phyloP scores from a whole-genome alignment of 2,888 invertebrate species.

The Drosophila pegasa region DNA sequence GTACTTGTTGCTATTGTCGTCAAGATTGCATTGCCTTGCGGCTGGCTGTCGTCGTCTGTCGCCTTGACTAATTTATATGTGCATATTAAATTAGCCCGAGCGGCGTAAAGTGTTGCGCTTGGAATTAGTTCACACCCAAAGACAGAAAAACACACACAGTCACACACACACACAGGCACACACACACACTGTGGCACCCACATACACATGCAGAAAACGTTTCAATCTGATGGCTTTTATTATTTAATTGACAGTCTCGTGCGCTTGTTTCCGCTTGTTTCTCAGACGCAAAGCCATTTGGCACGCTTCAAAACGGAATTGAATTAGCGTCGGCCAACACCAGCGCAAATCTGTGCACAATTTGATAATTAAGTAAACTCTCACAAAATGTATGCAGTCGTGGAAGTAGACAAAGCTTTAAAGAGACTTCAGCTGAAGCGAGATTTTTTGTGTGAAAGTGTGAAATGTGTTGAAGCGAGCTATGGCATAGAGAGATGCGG shows the following conservation, averaged over 20 bases:
- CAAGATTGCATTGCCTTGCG: conserved; percentile 38
- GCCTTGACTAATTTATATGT: conserved; percentile 76
- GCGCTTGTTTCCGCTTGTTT: conserved; percentile 31
- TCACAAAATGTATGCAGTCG: conserved; percentile 5
- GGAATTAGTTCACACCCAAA: conserved; percentile 56
- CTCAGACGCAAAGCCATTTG: conserved; percentile 39
- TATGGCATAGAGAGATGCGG: too few species aligned
- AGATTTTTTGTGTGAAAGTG: neutral
- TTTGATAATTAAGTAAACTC: conserved; percentile 33
- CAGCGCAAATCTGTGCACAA: conserved; percentile 19
- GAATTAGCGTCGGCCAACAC: conserved; percentile 11
- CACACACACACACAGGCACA: neutral
- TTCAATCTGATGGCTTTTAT: conserved; percentile 60
- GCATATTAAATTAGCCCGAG: conserved; percentile 78
- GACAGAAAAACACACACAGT: conserved; percentile 8
- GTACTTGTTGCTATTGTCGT: conserved; percentile 30
- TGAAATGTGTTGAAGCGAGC: neutral
- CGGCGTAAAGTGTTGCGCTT: conserved; percentile 53
- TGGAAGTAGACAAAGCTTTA: neutral
- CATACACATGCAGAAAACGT: conserved; percentile 5
- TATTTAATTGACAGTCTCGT: conserved; percentile 61
- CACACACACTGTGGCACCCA: conserved; percentile 1
- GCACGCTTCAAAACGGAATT: conserved; percentile 10
- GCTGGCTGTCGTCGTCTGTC: conserved; percentile 26
- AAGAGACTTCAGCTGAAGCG: neutral